Evolutionary conservation across 1,140 invertebrate species (phyloP).

Genomic region (Bombus ignitus): DNA sequence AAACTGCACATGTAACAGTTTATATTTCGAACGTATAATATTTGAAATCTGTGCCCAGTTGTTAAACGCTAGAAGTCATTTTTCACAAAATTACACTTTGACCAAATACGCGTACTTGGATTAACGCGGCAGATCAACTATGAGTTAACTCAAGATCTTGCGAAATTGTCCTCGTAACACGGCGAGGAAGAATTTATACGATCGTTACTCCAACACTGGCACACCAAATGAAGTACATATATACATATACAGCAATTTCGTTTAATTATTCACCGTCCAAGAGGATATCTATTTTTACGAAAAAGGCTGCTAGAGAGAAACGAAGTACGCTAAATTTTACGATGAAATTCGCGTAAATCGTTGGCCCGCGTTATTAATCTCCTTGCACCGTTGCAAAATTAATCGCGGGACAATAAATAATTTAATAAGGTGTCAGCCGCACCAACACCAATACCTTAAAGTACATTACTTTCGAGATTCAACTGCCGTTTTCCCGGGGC

Average conservation of each 20-base stretch:
- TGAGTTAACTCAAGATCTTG: background rate
- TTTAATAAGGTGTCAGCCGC: background rate
- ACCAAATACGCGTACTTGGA: too few relatives aligned
- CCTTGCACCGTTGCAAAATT: background rate
- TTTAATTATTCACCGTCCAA: background rate
- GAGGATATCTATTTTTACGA: background rate
- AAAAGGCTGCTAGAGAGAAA: background rate
- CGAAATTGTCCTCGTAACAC: background rate
- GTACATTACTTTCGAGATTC: conserved; percentile 29
- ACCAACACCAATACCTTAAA: conserved; percentile 2
- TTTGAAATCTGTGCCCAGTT: too few relatives aligned
- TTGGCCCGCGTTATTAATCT: background rate
- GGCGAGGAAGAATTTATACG: background rate
- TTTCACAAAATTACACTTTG: too few relatives aligned
- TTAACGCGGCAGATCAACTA: background rate
- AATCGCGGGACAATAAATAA: conserved; percentile 10
- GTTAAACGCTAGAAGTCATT: too few relatives aligned
- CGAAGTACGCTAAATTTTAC: background rate
- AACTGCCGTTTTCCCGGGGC: background rate
- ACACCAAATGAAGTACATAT: too few relatives aligned
- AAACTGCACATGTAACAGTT: too few relatives aligned
- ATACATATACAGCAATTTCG: background rate
- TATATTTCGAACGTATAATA: too few relatives aligned
- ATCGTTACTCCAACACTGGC: background rate
- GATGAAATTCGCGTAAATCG: background rate